phyloP scores from a whole-genome alignment of 2,113 vertebrate genomes.

The Pteronura brasiliensis region DNA sequence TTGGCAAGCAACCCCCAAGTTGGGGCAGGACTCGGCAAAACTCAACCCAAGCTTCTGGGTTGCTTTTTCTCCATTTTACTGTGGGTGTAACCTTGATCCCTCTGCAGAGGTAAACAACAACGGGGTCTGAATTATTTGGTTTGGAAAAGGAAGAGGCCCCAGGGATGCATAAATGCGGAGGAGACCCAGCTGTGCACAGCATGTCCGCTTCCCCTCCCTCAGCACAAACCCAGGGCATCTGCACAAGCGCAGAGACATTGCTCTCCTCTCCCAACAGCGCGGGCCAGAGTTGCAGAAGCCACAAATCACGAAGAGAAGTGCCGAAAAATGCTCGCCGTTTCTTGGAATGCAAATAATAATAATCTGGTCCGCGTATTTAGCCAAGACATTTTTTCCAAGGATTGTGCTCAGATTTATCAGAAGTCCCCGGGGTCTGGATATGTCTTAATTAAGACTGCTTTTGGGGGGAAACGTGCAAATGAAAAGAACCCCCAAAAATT shows the following conservation, averaged over 20 bases:
- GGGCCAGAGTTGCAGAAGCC: constrained; percentile 33
- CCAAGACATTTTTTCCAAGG: constrained; percentile 66
- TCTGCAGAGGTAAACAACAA: constrained; percentile 65
- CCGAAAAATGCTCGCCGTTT: constrained; percentile 68
- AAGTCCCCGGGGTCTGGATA: constrained; percentile 53
- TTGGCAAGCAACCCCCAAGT: constrained; percentile 52
- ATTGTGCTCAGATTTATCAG: constrained; percentile 60
- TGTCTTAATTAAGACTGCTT: constrained; percentile 71
- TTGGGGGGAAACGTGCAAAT: constrained; percentile 22
- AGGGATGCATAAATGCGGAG: constrained; percentile 64
- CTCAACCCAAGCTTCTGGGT: constrained; percentile 36
- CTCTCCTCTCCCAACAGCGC: constrained; percentile 23
- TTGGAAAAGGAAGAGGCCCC: constrained; percentile 64
- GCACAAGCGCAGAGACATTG: constrained; percentile 34
- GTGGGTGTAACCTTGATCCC: constrained; percentile 59
- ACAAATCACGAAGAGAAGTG: constrained; percentile 72
- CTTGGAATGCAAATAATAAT: constrained; percentile 76
- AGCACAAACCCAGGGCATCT: constrained; percentile 43
- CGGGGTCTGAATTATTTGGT: constrained; percentile 60
- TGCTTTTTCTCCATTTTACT: not conserved
- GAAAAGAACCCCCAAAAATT: not conserved
- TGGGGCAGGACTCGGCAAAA: not conserved
- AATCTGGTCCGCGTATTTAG: constrained; percentile 59
- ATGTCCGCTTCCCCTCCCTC: not conserved
- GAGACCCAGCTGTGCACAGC: constrained; percentile 28